Base-by-base conservation (phyloP, 1,140 invertebrate genomes). In the Amyelois transitella region DNA sequence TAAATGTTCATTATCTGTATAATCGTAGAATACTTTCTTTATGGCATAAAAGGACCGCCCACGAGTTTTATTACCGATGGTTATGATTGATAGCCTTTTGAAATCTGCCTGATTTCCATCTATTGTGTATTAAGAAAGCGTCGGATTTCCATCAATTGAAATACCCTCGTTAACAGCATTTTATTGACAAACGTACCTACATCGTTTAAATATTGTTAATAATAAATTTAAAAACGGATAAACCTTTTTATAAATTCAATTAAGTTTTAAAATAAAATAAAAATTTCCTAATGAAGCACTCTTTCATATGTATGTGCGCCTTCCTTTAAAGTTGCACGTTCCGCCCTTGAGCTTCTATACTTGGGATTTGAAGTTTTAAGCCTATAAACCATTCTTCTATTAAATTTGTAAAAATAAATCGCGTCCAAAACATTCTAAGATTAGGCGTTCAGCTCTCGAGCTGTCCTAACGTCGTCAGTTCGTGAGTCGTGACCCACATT, bases 41-140 rank as follows among this genome's bases (percentile, higher is more conserved):
- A 14, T 2, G 12, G 17, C 2, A 38, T 38, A 38, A 38, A 14
- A 4, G 19, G 7, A 47, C 19, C 45, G 19, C 45, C 20, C 45
- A 48, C 8, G 21, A 19, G 19, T 48, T 45, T 48, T 48, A 48
- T 48, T 48, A 21, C 20, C 0, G 18, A 0, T 21, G 6, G 20
- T 17, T 21, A 48, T 48, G 45, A 48, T 48, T 48, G 45, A 48
- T 48, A 21, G 8, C 45, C 45, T 0, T 21, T n/a, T 48, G 2
- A 48, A 20, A 5, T 5, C 1, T 18, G 18, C n/a, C 12, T 38
- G 32, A 48, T 48, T 47, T 47, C 20, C 45, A 48, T 48, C 12
- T 48, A 5, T 48, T 21, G 18, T 20, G n/a, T 21, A 48, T 48
- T 48, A 48, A 48, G 18, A 48, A 48, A 21, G n/a, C n/a, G n/a